These are phyloP conservation scores for Drosophila mulleri DNA, from an alignment of 2,888 invertebrate species.

Conservation along the genomic window DNA sequence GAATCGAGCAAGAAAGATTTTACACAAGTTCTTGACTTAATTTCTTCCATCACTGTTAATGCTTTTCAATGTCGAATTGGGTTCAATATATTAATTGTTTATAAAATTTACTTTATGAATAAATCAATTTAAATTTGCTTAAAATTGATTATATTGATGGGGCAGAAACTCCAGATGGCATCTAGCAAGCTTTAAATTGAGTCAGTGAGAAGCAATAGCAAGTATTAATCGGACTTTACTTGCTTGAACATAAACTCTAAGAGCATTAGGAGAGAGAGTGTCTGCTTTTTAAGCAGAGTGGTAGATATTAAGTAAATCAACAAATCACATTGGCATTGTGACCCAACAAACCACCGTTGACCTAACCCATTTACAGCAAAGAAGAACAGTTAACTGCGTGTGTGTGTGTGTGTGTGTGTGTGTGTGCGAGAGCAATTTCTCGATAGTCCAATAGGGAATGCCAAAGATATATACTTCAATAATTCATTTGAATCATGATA, in stretches of 20 bases:
- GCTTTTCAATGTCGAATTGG: too few relatives aligned
- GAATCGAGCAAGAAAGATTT: neutral
- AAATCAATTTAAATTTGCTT: too few relatives aligned
- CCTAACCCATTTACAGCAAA: conserved; percentile 23
- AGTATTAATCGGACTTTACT: neutral
- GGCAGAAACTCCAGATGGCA: too few relatives aligned
- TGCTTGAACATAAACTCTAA: neutral
- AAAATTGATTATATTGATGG: too few relatives aligned
- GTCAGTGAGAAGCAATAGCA: neutral
- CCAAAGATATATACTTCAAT: conserved; percentile 65
- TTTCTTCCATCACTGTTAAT: too few relatives aligned
- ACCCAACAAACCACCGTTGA: conserved; percentile 51
- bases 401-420: neutral
- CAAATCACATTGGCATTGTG: conserved; percentile 52
- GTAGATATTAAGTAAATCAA: conserved; percentile 27
- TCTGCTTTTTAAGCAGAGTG: conserved; percentile 40
- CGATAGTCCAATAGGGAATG: conserved; percentile 57
- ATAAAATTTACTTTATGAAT: too few relatives aligned
- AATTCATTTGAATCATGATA: conserved; percentile 71
- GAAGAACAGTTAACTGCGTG: neutral
- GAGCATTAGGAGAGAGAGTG: neutral
- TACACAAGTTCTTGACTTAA: neutral
- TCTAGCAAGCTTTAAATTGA: too few relatives aligned
- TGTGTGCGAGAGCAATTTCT: conserved; percentile 9
- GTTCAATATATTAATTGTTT: too few relatives aligned